Base-by-base conservation (phyloP, 2,888 invertebrate genomes). In the Euphydryas editha region DNA sequence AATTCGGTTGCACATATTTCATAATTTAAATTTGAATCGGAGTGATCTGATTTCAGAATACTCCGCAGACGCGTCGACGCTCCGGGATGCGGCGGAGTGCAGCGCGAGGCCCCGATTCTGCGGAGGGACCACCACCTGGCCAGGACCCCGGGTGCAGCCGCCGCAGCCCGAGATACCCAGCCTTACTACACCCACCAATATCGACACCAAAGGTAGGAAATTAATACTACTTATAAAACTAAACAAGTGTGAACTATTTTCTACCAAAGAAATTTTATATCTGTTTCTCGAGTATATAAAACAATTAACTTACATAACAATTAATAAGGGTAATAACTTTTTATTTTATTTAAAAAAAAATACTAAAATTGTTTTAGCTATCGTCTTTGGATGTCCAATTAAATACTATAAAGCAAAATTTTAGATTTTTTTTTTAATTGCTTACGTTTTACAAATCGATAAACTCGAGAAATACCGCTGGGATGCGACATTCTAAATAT, bases 31-130 rank as follows among this genome's bases (percentile, higher is more conserved):
- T 65, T 51, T 49, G 60, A 71, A 64, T 60, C 65, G 36, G 62
- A 61, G 65, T 61, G 69, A 71, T 72, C 70, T 73, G 68, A 71
- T 72, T 79, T 10, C 81, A 92, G 92, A 92, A 76, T 92, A 92
- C 74, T 92, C 92, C 46, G 92, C 92, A 39, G 92, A 92, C 75
- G 90, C 92, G 65, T 89, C 90, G 15, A 90, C 91, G 2, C 82
- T 92, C 20, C 90, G 92, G 18, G 91, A 91, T 72, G 92, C 83
- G 69, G 91, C 90, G 77, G 94, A 94, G 76, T 90, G 90, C 72
- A 89, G 92, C 17, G 81, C 89, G 37, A 84, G 95, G 69, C 93
- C 94, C 15, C 87, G 95, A 59, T 94, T 93, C 88, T 94, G 94
- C 81, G 95, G 94, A 49, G 88, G 89, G 24, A 88, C 88, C 72